phyloP scores from a whole-genome alignment of 2,113 vertebrate species.

The Galbula dea region DNA sequence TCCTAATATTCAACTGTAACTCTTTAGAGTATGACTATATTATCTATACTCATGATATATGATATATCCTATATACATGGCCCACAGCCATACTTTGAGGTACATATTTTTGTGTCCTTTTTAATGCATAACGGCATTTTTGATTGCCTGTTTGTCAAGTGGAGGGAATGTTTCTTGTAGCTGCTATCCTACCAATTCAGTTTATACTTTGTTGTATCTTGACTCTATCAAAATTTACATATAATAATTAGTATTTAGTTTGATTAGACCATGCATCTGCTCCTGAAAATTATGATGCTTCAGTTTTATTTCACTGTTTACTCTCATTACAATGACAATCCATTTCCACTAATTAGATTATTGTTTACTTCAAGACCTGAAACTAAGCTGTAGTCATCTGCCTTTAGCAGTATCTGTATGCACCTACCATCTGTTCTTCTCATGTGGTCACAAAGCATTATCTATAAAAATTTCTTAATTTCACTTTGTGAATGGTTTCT shows the following conservation, averaged over 20 bases:
- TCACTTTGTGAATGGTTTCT: not conserved
- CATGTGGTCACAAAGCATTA: not conserved
- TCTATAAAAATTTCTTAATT: not conserved
- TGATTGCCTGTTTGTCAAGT: not conserved
- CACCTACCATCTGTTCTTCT: conserved; percentile 53
- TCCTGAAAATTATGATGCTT: conserved; percentile 13
- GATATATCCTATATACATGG: too few species aligned
- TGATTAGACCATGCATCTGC: conserved; percentile 21
- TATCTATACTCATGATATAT: too few species aligned
- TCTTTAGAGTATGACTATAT: not conserved
- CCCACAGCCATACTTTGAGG: not conserved
- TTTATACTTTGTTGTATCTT: not conserved
- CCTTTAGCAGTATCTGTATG: not conserved
- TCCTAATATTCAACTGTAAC: not conserved
- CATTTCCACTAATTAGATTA: conserved; percentile 24
- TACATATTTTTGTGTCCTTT: not conserved
- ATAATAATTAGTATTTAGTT: conserved; percentile 52
- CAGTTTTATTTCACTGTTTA: conserved; percentile 15
- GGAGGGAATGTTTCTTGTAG: not conserved
- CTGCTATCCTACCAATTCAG: not conserved
- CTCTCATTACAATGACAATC: conserved; percentile 1
- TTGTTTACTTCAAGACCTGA: conserved; percentile 50
- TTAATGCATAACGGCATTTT: not conserved
- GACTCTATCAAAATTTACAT: not conserved
- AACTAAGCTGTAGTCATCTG: not conserved